Conservation (phyloP, 2,888 invertebrate species). For the Gari tellinella region DNA sequence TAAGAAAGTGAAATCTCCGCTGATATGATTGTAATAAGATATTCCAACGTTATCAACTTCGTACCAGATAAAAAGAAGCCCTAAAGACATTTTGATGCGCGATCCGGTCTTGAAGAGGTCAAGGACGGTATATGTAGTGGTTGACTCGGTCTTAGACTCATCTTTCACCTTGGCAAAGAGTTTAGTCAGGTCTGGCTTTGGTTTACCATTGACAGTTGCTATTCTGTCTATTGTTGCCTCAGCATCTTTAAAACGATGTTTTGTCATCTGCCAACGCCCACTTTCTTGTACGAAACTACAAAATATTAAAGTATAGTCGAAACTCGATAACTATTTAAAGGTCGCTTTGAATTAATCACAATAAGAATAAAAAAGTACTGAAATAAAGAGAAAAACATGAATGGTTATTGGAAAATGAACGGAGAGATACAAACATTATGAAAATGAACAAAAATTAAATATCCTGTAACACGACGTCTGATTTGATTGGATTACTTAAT, state of each 20-base stretch:
- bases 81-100: constrained; percentile 33
- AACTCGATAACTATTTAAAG: too few relatives aligned
- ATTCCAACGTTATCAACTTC: background rate
- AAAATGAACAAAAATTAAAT: too few relatives aligned
- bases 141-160: background rate
- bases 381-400: too few relatives aligned
- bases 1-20: too few relatives aligned
- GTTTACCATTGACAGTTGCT: constrained; percentile 19
- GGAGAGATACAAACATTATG: too few relatives aligned
- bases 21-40: too few relatives aligned
- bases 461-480: too few relatives aligned
- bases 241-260: constrained; percentile 23
- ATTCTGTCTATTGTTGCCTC: constrained; percentile 24
- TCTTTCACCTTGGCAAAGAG: constrained; percentile 27
- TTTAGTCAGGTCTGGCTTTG: constrained; percentile 30
- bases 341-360: too few relatives aligned
- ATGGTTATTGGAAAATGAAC: too few relatives aligned
- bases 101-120: constrained; percentile 30
- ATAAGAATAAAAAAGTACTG: too few relatives aligned
- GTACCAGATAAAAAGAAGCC: constrained; percentile 39
- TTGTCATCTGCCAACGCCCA: constrained; percentile 46
- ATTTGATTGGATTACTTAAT: too few relatives aligned
- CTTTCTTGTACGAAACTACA: constrained; percentile 35
- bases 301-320: background rate
- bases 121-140: constrained; percentile 11